Percentiles rank a stretch among this genome's conserved stretches.
These are phyloP conservation scores for Sycophaga agraensis DNA, from an alignment of 1,140 invertebrate species.

Conservation along the genomic window DNA sequence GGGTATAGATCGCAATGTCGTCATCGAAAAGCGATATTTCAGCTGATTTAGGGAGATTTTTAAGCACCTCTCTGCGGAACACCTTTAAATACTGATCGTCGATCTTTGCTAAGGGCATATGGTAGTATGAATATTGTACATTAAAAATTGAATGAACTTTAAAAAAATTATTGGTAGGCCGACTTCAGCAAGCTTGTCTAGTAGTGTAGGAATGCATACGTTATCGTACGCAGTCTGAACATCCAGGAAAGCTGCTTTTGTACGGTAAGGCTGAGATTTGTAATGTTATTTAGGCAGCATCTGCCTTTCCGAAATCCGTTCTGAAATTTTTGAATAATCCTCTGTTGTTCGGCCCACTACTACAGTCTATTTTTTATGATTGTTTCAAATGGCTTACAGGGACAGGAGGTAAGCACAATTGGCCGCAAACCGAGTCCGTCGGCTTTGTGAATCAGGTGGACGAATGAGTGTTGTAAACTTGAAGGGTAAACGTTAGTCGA, in stretches of 20 bases:
- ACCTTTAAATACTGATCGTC: not conserved
- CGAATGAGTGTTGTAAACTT: constrained; percentile 12
- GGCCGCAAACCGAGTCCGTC: constrained; percentile 16
- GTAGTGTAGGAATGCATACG: not conserved
- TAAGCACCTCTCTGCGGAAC: not conserved
- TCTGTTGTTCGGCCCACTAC: not conserved
- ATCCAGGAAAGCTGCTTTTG: not conserved
- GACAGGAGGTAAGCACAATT: constrained; percentile 26
- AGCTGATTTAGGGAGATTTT: not conserved
- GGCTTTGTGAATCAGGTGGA: constrained; percentile 22
- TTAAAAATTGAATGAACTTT: not conserved
- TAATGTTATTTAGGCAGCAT: not conserved
- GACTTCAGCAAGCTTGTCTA: not conserved
- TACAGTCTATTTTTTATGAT: constrained; percentile 2
- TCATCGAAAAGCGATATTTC: not conserved
- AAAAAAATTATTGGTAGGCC: not conserved
- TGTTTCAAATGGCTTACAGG: constrained; percentile 18
- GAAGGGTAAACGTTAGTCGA: constrained; percentile 1
- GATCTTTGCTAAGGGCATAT: not conserved
- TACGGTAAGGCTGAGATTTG: not conserved
- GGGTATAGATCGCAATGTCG: not conserved
- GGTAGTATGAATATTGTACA: not conserved
- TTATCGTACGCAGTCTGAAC: constrained; percentile 5
- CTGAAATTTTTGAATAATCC: not conserved
- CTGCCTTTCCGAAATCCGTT: not conserved